Evolutionary conservation across 2,113 vertebrate species (phyloP).

Genomic region (Phaethornis superciliosus): DNA sequence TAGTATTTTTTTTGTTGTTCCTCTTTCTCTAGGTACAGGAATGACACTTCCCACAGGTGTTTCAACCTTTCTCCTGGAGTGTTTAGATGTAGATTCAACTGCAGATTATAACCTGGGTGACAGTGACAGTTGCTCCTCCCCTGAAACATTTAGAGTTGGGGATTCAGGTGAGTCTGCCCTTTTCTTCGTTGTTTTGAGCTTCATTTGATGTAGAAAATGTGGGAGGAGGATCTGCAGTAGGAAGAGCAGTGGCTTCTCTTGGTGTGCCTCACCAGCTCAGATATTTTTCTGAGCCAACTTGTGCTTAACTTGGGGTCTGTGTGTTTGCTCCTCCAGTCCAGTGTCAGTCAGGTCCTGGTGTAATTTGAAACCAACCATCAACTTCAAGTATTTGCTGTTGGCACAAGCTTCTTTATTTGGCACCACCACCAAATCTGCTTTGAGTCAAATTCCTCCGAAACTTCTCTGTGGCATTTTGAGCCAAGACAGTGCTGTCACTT

Average conservation of each 20-base stretch:
- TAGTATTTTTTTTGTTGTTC: not conserved
- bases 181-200: not conserved
- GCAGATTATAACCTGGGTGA: not conserved
- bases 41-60: conserved; percentile 72
- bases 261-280: not conserved
- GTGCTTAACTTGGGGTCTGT: not conserved
- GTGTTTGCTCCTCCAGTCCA: not conserved
- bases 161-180: conserved; percentile 59
- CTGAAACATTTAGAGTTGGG: conserved; percentile 83
- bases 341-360: not conserved
- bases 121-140: conserved; percentile 74
- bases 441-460: not conserved
- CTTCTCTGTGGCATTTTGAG: not conserved
- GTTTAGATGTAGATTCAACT: conserved; percentile 66
- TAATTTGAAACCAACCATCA: not conserved
- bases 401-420: not conserved
- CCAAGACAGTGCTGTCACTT: not conserved
- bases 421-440: not conserved
- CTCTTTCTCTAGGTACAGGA: conserved; percentile 60
- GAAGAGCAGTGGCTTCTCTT: not conserved
- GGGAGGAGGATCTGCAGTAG: not conserved
- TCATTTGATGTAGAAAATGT: not conserved
- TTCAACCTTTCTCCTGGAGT: conserved; percentile 73
- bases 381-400: not conserved
- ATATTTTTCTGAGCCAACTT: not conserved